Base-by-base conservation (phyloP, 92 coral and sea anemone species). In the Chrysogorgia sp. region DNA sequence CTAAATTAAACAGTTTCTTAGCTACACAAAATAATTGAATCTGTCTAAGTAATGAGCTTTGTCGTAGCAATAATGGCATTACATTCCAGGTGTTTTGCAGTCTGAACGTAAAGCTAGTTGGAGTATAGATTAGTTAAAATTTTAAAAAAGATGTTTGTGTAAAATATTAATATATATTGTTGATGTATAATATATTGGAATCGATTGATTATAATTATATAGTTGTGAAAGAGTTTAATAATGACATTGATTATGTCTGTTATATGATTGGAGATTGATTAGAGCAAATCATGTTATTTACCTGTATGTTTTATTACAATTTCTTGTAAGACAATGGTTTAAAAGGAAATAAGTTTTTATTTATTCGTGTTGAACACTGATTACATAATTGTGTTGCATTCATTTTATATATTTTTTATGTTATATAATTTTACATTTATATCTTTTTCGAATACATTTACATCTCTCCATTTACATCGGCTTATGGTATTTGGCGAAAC, bases 101-200 rank as follows among this genome's bases (percentile, higher is more conserved):
- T 37, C 12, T 5, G 12, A 37, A 12, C 5, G 43, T 37, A 37
- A 37, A 37, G 5, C 43, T 37, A 37, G 43, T 47, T 7, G 7
- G 53, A 47, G 53, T 2, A 47, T 47, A 47, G 53, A 37, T 67
- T 41, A 69, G 20, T 45, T 40, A 31, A 67, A 69, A 48, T 69
- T 69, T 49, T 45, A 69, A 69, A 2, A 19, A 67, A 40, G 31
- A 22, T 40, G 31, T 55, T 13, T 30, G 48, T 10, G 33, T 69
- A 45, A 47, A n/a, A 47, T 47, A 2, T 15, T 47, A 47, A 47
- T 47, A 47, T 37, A 37, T 37, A 67, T 67, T 65, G 67, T 0
- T 34, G 22, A 19, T 67, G 74, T 21, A 26, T 67, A 67, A 65
- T 65, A 69, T 69, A 69, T 69, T 45, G 1, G 30, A 69, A 67